Percentiles rank a stretch among this genome's conserved stretches.
phyloP scores from a whole-genome alignment of 2,888 invertebrate species.

The Eupithecia tripunctaria region DNA sequence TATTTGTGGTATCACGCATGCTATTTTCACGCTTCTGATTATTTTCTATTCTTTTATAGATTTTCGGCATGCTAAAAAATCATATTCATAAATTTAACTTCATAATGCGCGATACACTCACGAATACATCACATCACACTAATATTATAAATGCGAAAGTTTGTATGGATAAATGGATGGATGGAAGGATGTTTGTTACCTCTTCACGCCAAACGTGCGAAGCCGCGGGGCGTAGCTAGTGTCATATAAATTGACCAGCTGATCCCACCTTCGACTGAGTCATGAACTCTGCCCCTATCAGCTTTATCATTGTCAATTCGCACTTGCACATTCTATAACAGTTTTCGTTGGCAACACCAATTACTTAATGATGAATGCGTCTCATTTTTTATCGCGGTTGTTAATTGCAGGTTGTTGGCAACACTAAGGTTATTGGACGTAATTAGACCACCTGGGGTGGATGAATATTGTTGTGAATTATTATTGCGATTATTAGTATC shows the following conservation, averaged over 20 bases:
- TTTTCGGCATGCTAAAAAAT: too few relatives aligned
- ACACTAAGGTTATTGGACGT: constrained; percentile 14
- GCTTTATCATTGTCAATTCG: constrained; percentile 6
- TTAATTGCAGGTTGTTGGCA: constrained; percentile 18
- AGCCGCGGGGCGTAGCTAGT: too few relatives aligned
- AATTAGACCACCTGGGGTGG: constrained; percentile 23
- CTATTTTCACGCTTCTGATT: too few relatives aligned
- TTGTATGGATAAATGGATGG: too few relatives aligned
- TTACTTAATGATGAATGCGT: constrained; percentile 23
- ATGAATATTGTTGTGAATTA: not conserved
- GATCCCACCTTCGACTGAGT: not conserved
- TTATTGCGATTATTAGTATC: too few relatives aligned
- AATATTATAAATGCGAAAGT: too few relatives aligned
- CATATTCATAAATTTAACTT: too few relatives aligned
- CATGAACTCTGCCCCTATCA: constrained; percentile 8
- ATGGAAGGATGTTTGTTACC: too few relatives aligned
- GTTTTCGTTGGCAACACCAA: constrained; percentile 13
- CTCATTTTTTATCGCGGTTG: constrained; percentile 19
- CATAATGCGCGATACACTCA: too few relatives aligned
- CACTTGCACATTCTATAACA: constrained; percentile 2
- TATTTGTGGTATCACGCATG: too few relatives aligned
- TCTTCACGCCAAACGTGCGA: too few relatives aligned
- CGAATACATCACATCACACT: too few relatives aligned
- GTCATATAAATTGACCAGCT: not conserved
- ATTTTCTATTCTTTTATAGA: not conserved